These are phyloP conservation scores for Leptinotarsa juncta DNA, from an alignment of 2,888 invertebrate genomes.

Conservation along the genomic window DNA sequence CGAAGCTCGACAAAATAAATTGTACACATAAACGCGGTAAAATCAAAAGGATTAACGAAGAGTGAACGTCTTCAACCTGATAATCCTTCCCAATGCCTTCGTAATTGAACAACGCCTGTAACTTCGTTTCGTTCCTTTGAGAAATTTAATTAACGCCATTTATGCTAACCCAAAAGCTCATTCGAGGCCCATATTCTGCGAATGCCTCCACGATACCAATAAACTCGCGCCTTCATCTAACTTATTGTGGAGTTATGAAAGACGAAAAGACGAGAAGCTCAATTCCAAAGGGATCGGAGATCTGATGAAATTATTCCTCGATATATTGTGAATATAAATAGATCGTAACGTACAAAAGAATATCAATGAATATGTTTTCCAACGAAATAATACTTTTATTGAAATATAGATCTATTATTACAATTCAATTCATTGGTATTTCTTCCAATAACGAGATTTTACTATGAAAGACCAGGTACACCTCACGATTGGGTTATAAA, in stretches of 20 bases:
- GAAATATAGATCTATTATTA: too few species aligned
- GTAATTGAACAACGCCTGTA: neutral
- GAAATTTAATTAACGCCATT: constrained; percentile 4
- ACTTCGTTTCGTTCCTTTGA: neutral
- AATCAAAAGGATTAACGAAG: constrained; percentile 1
- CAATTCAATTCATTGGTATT: too few species aligned
- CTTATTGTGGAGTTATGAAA: neutral
- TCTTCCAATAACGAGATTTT: too few species aligned
- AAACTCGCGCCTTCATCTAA: neutral
- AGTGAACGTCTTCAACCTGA: neutral
- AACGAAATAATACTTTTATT: too few species aligned
- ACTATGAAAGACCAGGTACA: too few species aligned
- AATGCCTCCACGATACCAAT: constrained; percentile 12
- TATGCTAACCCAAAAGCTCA: constrained; percentile 1
- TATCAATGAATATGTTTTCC: too few species aligned
- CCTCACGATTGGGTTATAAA: too few species aligned
- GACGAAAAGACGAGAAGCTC: neutral
- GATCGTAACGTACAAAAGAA: too few species aligned
- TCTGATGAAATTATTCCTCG: neutral
- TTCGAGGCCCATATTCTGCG: neutral
- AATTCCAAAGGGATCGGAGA: neutral
- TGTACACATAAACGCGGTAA: neutral
- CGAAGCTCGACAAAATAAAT: neutral
- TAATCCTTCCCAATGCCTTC: neutral
- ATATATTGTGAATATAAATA: neutral